phyloP scores from a whole-genome alignment of 2,113 vertebrate genomes.

The Channa maculata region DNA sequence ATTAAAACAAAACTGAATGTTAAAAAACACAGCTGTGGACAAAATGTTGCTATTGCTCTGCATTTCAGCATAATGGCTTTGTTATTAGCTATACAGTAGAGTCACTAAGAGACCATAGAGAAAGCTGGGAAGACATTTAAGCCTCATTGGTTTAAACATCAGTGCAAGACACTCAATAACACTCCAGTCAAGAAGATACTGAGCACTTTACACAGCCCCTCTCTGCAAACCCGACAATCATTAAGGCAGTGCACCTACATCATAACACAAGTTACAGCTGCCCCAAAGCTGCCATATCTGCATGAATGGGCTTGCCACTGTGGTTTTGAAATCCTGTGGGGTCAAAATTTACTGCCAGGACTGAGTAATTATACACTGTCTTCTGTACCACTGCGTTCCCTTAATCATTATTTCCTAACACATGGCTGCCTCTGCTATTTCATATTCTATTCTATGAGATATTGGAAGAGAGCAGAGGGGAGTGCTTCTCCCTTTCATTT shows the following conservation, averaged over 20 bases:
- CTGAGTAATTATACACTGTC: slow-evolving; percentile 71
- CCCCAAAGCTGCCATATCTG: slow-evolving; percentile 60
- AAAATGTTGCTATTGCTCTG: slow-evolving; percentile 41
- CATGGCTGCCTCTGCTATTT: slow-evolving; percentile 60
- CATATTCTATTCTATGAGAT: slow-evolving; percentile 59
- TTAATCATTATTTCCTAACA: slow-evolving; percentile 71
- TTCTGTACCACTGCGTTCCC: slow-evolving; percentile 55
- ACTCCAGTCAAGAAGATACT: slow-evolving; percentile 44
- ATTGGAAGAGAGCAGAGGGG: slow-evolving; percentile 40
- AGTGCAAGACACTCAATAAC: slow-evolving; percentile 42
- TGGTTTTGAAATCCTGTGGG: slow-evolving; percentile 63
- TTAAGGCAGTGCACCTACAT: slow-evolving; percentile 54
- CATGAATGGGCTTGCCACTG: slow-evolving; percentile 46
- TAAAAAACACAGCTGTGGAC: slow-evolving; percentile 54
- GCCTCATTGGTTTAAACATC: slow-evolving; percentile 67
- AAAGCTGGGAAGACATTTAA: slow-evolving; percentile 42
- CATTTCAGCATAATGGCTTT: slow-evolving; percentile 38
- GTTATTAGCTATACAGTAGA: slow-evolving; percentile 32
- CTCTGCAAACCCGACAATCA: slow-evolving; percentile 57
- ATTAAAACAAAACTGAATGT: slow-evolving; percentile 33
- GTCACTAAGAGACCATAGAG: slow-evolving; percentile 39
- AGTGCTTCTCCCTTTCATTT: slow-evolving; percentile 6
- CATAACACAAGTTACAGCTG: slow-evolving; percentile 54
- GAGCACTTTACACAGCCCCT: slow-evolving; percentile 32
- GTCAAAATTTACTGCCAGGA: slow-evolving; percentile 65